Conservation (phyloP, 1,140 invertebrate species). For the Propsilocerus akamusi region DNA sequence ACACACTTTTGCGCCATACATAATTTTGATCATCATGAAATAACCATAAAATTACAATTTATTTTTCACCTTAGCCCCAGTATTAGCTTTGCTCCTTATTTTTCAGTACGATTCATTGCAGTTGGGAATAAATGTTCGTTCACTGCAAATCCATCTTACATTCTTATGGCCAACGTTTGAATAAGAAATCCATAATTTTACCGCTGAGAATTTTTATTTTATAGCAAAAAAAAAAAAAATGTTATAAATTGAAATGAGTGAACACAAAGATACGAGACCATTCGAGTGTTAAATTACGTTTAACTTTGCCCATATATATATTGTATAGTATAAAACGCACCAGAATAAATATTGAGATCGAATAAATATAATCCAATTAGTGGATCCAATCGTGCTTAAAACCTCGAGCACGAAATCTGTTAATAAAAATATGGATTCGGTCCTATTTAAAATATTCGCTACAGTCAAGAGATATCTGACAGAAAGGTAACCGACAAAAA, state of each 20-base stretch:
- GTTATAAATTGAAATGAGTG: background rate
- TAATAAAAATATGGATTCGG: background rate
- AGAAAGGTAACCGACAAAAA: too few relatives aligned
- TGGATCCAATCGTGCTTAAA: slow-evolving; percentile 1
- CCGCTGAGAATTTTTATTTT: background rate
- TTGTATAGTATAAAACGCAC: too few relatives aligned
- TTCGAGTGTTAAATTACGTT: slow-evolving; percentile 2
- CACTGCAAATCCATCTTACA: too few relatives aligned
- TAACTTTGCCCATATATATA: background rate
- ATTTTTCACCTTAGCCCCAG: background rate
- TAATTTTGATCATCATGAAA: background rate
- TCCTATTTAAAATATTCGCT: too few relatives aligned
- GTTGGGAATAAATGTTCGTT: background rate
- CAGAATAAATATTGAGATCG: background rate
- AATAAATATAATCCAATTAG: slow-evolving; percentile 3
- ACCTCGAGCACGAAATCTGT: background rate
- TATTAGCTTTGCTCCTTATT: background rate
- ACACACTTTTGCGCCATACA: background rate
- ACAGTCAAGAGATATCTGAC: too few relatives aligned
- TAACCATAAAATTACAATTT: slow-evolving; percentile 1
- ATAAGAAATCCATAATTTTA: background rate
- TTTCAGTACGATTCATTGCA: background rate
- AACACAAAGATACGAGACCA: background rate
- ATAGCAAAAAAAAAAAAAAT: background rate
- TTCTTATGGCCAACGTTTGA: slow-evolving; percentile 1